phyloP scores from a whole-genome alignment of 2,888 invertebrate species.

The Amphipoea lucens region DNA sequence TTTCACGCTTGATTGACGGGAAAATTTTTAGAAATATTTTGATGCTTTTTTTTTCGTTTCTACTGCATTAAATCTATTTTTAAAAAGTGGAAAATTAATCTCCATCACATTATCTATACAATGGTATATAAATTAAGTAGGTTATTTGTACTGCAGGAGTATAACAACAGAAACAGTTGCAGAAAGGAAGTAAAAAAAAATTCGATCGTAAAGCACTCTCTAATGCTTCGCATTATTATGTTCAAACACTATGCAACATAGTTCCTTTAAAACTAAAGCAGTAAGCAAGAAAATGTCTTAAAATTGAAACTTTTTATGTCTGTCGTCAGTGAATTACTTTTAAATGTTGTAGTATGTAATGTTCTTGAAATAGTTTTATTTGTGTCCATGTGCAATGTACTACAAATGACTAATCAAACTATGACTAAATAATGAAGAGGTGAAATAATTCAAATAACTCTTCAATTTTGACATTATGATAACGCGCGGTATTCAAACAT shows the following conservation, averaged over 20 bases:
- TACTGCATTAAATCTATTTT: too few relatives aligned
- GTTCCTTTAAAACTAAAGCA: background rate
- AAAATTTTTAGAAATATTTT: too few relatives aligned
- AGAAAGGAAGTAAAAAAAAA: too few relatives aligned
- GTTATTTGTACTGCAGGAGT: too few relatives aligned
- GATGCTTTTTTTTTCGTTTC: too few relatives aligned
- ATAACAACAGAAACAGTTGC: too few relatives aligned
- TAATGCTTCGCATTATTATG: background rate
- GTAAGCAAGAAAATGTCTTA: background rate
- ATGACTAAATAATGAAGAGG: background rate
- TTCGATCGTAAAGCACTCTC: too few relatives aligned
- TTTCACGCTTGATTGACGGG: too few relatives aligned
- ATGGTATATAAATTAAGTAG: too few relatives aligned
- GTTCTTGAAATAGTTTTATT: background rate
- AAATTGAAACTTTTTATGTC: background rate
- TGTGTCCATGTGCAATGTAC: background rate
- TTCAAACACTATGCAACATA: background rate
- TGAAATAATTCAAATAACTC: background rate
- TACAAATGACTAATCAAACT: background rate
- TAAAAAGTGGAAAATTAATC: too few relatives aligned
- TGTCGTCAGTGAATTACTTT: background rate
- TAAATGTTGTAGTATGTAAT: background rate
- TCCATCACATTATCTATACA: too few relatives aligned
- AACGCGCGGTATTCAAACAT: background rate
- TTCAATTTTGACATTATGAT: background rate